Conservation (phyloP, 2,888 invertebrate species). For the Sphecodes monilicornis region DNA sequence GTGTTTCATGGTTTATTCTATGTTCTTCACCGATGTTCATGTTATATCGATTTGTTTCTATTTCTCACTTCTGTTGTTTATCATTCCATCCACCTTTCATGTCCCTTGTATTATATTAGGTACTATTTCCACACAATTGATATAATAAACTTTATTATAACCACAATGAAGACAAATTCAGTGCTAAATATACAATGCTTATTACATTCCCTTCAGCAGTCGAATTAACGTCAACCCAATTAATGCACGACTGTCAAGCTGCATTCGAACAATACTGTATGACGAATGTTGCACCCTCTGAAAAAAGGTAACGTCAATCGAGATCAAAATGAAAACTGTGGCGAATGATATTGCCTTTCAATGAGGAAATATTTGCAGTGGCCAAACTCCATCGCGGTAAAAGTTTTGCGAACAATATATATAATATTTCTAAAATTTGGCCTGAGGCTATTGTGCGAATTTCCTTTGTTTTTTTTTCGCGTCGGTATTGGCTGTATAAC, state of each 20-base stretch:
- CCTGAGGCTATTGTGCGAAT: not conserved
- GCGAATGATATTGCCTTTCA: conserved; percentile 23
- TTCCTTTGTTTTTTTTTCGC: not conserved
- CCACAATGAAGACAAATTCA: too few relatives aligned
- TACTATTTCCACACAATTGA: too few relatives aligned
- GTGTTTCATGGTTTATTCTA: too few relatives aligned
- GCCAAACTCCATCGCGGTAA: not conserved
- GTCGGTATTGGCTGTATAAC: not conserved
- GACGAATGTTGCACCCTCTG: not conserved
- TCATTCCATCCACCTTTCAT: too few relatives aligned
- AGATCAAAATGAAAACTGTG: conserved; percentile 5
- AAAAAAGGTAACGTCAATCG: not conserved
- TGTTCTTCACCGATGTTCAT: too few relatives aligned
- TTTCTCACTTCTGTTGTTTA: too few relatives aligned
- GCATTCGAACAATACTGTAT: not conserved
- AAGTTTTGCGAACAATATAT: not conserved
- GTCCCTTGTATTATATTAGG: too few relatives aligned
- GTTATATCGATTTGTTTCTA: too few relatives aligned
- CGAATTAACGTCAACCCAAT: not conserved
- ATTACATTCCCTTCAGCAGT: not conserved
- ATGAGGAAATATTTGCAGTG: conserved; percentile 31
- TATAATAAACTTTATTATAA: too few relatives aligned
- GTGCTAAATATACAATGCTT: not conserved
- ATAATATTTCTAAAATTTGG: conserved; percentile 20
- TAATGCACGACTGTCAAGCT: not conserved